Evolutionary conservation across 2,797 vertebrate genomes (phyloP).

Genomic region (Gorsachius magnificus): DNA sequence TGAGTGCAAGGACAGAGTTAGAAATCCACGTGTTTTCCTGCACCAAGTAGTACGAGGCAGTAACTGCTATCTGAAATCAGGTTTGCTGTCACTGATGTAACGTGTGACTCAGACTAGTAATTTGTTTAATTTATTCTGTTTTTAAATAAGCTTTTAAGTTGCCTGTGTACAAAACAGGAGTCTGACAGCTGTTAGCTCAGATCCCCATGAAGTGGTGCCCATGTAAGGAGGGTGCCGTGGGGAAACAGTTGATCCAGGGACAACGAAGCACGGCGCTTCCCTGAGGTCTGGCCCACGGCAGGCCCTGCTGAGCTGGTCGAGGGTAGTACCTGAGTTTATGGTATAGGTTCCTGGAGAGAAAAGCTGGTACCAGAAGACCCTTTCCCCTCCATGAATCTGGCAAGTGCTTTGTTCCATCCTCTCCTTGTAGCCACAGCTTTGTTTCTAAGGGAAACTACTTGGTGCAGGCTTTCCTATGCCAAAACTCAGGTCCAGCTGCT

Average conservation of each 20-base stretch:
- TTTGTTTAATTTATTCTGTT: slow-evolving; percentile 21
- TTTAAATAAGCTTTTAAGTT: slow-evolving; percentile 28
- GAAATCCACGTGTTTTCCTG: neutral
- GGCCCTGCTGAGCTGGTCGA: neutral
- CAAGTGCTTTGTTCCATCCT: neutral
- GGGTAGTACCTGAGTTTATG: neutral
- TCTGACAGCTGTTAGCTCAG: neutral
- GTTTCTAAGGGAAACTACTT: slow-evolving; percentile 48
- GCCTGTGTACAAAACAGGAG: neutral
- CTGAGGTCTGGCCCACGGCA: neutral
- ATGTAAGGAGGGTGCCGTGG: accelerated
- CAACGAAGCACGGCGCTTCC: accelerated
- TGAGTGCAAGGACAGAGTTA: neutral
- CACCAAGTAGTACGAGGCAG: neutral
- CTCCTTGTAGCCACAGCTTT: neutral
- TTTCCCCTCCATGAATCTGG: neutral
- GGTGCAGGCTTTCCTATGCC: neutral
- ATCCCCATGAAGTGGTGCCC: neutral
- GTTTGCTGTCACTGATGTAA: neutral
- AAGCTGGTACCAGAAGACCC: neutral
- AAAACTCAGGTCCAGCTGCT: slow-evolving; percentile 47
- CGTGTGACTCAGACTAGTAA: neutral
- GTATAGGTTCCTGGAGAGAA: neutral
- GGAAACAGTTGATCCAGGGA: neutral
- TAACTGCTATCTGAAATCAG: neutral